Evolutionary conservation across 2,888 invertebrate species (phyloP), one percentile per base, ranked within the genome.

Genomic region (Andrena bicolor): DNA sequence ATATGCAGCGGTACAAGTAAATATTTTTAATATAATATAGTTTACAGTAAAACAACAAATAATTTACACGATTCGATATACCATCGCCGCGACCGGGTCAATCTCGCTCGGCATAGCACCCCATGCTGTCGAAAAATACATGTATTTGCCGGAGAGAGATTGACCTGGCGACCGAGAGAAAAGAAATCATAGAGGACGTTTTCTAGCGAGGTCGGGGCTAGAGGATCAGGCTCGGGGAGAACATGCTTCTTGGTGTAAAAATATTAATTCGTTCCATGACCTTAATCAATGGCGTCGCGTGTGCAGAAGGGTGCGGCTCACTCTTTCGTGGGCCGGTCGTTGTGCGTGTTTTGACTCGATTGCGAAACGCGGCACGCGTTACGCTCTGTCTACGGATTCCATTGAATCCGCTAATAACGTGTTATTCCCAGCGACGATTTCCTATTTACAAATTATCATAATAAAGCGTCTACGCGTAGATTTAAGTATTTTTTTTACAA

Each of bases 1-100:
- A 87, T 89, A 85, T 86, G 89, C 92, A 93, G 92, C 89, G 88
- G 83, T 90, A 88, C 82, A 89, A 74, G 86, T 91, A 86, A 86
- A 88, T 90, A 88, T 70, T 78, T 82, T 84, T 88, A 64, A 71
- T 79, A 84, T 83, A 86, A 78, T 86, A 85, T 86, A 85, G 87
- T 89, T 85, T 90, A 87, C 86, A 85, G 86, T 86, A 86, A 82
- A 91, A 87, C 90, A 92, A 92, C 90, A 91, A 92, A 92, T 92
- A 92, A 92, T 92, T 92, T 92, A 92, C 90, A 92, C 83, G 74
- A 89, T 90, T 85, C 78, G 48, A 78, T 84, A 66, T 82, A 26
- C 85, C 71, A 41, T 72, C 35, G 76, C 70, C 51, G 75, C 74
- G 16, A 75, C 58, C 41, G 80, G 82, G 80, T 86, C 88, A 84